phyloP scores from a whole-genome alignment of 2,113 vertebrate genomes.

The Peromyscus polionotus region DNA sequence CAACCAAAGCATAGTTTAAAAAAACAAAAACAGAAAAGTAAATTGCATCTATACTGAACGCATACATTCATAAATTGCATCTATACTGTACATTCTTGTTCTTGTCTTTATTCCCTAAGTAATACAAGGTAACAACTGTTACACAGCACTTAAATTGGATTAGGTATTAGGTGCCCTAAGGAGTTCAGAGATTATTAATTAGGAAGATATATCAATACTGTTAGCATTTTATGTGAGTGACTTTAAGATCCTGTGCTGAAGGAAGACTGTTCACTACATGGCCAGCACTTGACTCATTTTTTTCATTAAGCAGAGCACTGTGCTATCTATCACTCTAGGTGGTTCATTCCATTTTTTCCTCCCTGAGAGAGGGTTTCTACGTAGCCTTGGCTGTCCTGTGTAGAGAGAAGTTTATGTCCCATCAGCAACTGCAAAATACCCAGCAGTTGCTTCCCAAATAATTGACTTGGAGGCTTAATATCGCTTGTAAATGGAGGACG shows the following conservation, averaged over 20 bases:
- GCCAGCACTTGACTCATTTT: not conserved
- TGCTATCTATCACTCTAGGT: not conserved
- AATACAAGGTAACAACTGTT: not conserved
- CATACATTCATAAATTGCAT: not conserved
- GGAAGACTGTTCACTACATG: not conserved
- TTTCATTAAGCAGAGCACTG: not conserved
- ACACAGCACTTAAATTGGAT: not conserved
- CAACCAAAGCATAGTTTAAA: not conserved
- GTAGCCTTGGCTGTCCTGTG: not conserved
- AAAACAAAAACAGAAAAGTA: not conserved
- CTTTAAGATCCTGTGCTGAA: not conserved
- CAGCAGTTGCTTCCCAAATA: no score
- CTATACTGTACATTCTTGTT: not conserved
- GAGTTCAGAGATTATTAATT: not conserved
- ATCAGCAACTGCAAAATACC: no score
- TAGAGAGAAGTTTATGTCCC: no score
- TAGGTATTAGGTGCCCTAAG: not conserved
- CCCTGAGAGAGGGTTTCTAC: not conserved
- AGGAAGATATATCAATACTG: not conserved
- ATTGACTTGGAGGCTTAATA: no score
- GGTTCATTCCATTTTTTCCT: not conserved
- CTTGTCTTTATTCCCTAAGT: not conserved
- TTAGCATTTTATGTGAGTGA: not conserved
- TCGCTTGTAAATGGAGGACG: no score
- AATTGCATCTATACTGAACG: not conserved